These are phyloP conservation scores for Beaufortia kweichowensis DNA, from an alignment of 2,113 vertebrate species.

Conservation along the genomic window DNA sequence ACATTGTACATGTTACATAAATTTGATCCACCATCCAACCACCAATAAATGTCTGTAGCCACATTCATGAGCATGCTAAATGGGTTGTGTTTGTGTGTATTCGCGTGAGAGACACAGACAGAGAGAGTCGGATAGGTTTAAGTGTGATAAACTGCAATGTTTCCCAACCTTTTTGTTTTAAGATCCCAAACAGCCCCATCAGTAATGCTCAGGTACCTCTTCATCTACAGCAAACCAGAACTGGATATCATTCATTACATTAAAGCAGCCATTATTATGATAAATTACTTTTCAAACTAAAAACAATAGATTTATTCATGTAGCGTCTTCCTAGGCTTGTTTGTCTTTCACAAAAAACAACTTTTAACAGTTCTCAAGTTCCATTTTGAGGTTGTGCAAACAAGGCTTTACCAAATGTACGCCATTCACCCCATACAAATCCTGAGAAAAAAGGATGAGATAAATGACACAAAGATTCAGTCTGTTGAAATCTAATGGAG, in stretches of 20 bases:
- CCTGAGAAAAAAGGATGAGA: neutral
- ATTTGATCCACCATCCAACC: slow-evolving; percentile 16
- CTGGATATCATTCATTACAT: no score
- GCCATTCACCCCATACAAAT: neutral
- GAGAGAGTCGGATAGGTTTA: slow-evolving; percentile 41
- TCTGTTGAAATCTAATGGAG: neutral
- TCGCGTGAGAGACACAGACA: slow-evolving; percentile 37
- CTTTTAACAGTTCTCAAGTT: no score
- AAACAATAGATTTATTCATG: no score
- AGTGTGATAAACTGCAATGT: neutral
- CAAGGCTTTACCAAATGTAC: neutral
- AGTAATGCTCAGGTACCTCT: no score
- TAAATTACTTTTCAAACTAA: no score
- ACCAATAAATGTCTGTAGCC: slow-evolving; percentile 26
- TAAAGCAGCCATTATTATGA: no score
- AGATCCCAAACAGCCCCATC: no score
- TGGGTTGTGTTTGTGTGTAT: slow-evolving; percentile 14
- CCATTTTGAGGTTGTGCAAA: no score
- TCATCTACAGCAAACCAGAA: no score
- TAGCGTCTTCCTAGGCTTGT: no score
- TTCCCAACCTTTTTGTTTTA: slow-evolving; percentile 3
- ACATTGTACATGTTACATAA: slow-evolving; percentile 8
- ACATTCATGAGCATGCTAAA: slow-evolving; percentile 9
- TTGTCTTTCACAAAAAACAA: no score
- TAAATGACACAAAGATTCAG: neutral